These are phyloP conservation scores for Meandrina meandrites DNA, from an alignment of 92 coral and sea anemone species.

Conservation along the genomic window DNA sequence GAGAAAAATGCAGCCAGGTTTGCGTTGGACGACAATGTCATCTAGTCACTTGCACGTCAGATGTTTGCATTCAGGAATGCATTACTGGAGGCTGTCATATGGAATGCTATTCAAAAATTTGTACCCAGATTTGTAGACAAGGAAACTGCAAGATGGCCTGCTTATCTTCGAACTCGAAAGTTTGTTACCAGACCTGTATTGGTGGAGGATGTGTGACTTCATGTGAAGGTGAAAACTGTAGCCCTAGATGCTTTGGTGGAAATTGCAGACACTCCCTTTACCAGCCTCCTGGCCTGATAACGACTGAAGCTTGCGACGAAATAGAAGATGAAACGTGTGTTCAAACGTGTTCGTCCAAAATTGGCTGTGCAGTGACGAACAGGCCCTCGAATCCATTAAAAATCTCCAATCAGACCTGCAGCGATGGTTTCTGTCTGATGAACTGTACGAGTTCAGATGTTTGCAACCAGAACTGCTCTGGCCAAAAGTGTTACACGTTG, in stretches of 20 bases:
- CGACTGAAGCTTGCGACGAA: constrained; percentile 49
- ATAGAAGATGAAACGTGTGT: constrained; percentile 60
- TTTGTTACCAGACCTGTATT: constrained; percentile 77
- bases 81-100: constrained; percentile 81
- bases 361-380: constrained; percentile 69
- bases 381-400: constrained; percentile 63
- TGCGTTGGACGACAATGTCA: constrained; percentile 77
- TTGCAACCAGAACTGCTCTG: constrained; percentile 75
- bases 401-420: constrained; percentile 80
- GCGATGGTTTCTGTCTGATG: constrained; percentile 70
- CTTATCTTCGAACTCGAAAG: constrained; percentile 52
- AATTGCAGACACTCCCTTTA: constrained; percentile 54
- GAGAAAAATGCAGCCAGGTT: constrained; percentile 75
- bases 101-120: constrained; percentile 78
- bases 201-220: constrained; percentile 77
- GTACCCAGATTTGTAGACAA: constrained; percentile 83
- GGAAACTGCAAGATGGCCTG: constrained; percentile 79
- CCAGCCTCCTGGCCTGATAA: constrained; percentile 53
- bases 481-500: constrained; percentile 69
- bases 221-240: constrained; percentile 76
- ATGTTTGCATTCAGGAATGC: constrained; percentile 82
- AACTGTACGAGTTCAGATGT: constrained; percentile 68
- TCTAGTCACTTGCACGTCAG: constrained; percentile 73
- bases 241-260: constrained; percentile 81
- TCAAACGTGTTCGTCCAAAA: constrained; percentile 58